phyloP scores from a whole-genome alignment of 2,888 invertebrate species.

The Epicampocera succincta region DNA sequence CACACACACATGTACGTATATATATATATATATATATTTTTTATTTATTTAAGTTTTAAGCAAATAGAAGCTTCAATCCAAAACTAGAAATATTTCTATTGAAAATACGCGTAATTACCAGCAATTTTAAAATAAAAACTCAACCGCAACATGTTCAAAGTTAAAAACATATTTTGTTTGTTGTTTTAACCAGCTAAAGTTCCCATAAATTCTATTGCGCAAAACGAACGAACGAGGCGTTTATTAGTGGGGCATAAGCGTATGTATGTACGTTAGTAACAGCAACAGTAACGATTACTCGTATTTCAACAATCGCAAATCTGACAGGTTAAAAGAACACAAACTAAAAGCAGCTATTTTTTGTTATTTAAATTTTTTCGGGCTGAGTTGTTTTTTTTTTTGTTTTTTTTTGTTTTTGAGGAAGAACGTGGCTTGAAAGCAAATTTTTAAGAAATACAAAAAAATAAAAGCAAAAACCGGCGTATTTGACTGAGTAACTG shows the following conservation, averaged over 20 bases:
- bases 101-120: no score
- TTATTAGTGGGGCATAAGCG: slow-evolving; percentile 29
- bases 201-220: slow-evolving; percentile 54
- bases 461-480: neutral
- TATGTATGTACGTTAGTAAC: slow-evolving; percentile 12
- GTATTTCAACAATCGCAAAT: slow-evolving; percentile 27
- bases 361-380: neutral
- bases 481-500: slow-evolving; percentile 1
- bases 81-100: no score
- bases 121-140: no score
- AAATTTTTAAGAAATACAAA: slow-evolving; percentile 10
- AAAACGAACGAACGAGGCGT: slow-evolving; percentile 38
- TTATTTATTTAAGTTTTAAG: no score
- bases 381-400: slow-evolving; percentile 7
- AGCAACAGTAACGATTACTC: neutral
- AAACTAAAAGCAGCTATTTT: slow-evolving; percentile 12
- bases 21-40: no score
- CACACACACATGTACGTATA: no score
- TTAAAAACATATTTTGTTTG: no score
- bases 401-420: slow-evolving; percentile 5
- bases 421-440: slow-evolving; percentile 57
- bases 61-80: no score
- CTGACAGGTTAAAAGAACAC: slow-evolving; percentile 60
- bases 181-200: slow-evolving; percentile 15
- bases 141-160: no score